Conservation (phyloP, 2,113 vertebrate species). For the Clarias gariepinus region DNA sequence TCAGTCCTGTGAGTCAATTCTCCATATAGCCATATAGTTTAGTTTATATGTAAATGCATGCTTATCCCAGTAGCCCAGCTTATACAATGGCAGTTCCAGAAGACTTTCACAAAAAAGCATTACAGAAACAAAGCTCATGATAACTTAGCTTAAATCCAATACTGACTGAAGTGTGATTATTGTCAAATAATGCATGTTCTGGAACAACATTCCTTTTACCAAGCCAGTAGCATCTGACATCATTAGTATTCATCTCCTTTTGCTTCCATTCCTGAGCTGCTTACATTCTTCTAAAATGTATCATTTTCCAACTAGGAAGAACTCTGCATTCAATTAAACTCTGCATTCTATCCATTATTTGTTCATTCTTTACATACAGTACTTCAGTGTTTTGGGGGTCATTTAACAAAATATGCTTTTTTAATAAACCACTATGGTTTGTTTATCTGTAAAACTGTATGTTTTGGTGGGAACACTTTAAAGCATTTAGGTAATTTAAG, state of each 20-base stretch:
- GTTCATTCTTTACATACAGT: neutral
- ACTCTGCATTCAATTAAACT: neutral
- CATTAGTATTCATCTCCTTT: neutral
- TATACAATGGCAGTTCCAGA: neutral
- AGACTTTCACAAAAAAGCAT: neutral
- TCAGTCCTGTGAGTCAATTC: conserved; percentile 3
- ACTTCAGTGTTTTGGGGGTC: neutral
- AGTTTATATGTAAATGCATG: neutral
- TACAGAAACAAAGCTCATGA: neutral
- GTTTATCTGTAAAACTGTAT: neutral
- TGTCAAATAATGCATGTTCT: neutral
- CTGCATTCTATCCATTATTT: neutral
- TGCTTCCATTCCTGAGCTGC: neutral
- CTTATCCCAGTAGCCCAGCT: neutral
- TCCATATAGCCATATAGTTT: neutral
- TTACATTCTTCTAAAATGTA: neutral
- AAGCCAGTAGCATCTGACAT: neutral
- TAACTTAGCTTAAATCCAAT: neutral
- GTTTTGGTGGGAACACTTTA: neutral
- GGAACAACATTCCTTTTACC: neutral
- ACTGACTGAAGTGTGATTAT: too few relatives aligned
- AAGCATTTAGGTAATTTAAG: neutral
- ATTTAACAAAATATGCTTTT: neutral
- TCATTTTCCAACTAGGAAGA: neutral
- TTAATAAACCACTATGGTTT: neutral